A percentile compares a stretch with the other conserved stretches of the same genome.
These are phyloP conservation scores for Euleptes europaea DNA, from an alignment of 2,113 vertebrate species.

Conservation along the genomic window DNA sequence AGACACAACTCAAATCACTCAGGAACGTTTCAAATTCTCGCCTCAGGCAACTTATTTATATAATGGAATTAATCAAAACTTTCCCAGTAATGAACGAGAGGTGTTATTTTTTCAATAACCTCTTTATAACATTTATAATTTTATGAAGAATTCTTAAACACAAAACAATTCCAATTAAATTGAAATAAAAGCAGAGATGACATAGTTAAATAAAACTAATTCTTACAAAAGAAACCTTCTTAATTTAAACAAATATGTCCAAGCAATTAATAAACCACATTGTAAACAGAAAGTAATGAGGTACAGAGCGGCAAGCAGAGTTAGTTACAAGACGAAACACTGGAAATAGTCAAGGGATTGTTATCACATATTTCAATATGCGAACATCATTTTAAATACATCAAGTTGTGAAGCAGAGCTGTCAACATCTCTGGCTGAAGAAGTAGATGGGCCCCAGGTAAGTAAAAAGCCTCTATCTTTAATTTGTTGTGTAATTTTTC, in stretches of 20 bases:
- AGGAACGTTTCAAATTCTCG: slow-evolving; percentile 31
- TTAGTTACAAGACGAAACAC: too few species aligned
- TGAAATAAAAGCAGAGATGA: not conserved
- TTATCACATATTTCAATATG: too few species aligned
- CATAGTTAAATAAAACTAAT: not conserved
- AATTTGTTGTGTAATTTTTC: not conserved
- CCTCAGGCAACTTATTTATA: slow-evolving; percentile 27
- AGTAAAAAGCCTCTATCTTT: not conserved
- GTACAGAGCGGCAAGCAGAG: too few species aligned
- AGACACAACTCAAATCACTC: slow-evolving; percentile 30
- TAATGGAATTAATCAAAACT: slow-evolving; percentile 21
- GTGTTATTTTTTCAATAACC: slow-evolving; percentile 3
- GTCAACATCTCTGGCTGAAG: not conserved
- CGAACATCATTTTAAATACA: not conserved
- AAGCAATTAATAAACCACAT: not conserved
- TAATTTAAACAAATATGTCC: not conserved
- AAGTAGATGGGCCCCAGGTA: not conserved
- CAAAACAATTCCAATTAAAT: not conserved
- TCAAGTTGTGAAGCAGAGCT: not conserved
- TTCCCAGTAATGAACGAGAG: slow-evolving; percentile 5
- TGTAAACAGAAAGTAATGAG: not conserved
- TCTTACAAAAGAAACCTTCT: not conserved
- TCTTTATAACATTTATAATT: slow-evolving; percentile 26
- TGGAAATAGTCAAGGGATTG: too few species aligned
- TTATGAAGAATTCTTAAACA: slow-evolving; percentile 24